Conservation (phyloP, 1,140 invertebrate species). For the Acromyrmex echinatior region DNA sequence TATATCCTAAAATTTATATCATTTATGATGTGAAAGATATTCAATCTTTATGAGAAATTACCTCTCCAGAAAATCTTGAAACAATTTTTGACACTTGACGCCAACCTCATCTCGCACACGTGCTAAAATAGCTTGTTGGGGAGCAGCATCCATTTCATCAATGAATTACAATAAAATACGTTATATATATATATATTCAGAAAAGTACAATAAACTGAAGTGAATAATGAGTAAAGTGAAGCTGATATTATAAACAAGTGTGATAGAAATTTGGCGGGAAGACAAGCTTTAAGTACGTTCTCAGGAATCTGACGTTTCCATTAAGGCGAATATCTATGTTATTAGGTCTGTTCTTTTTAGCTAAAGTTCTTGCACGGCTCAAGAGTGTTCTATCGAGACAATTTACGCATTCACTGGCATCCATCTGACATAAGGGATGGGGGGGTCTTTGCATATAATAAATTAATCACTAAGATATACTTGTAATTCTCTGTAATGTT, state of each 20-base stretch:
- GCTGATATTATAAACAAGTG: background rate
- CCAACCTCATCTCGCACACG: slow-evolving; percentile 95
- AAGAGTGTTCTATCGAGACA: too few species aligned
- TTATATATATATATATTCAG: background rate
- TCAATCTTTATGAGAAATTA: slow-evolving; percentile 68
- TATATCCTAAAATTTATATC: background rate
- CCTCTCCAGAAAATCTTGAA: slow-evolving; percentile 97
- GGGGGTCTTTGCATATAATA: too few species aligned
- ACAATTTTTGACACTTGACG: slow-evolving; percentile 96
- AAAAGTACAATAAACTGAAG: slow-evolving; percentile 29
- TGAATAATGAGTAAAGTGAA: too few species aligned
- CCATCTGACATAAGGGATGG: too few species aligned
- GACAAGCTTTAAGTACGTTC: slow-evolving; percentile 1
- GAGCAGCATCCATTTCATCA: slow-evolving; percentile 65
- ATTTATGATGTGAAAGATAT: background rate
- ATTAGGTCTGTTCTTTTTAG: too few species aligned
- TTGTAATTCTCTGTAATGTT: too few species aligned
- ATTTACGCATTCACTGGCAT: too few species aligned
- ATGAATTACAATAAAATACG: slow-evolving; percentile 47
- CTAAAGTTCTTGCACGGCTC: too few species aligned
- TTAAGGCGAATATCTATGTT: background rate
- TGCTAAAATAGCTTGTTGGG: slow-evolving; percentile 68
- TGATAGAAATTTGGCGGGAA: slow-evolving; percentile 69
- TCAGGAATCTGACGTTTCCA: background rate
- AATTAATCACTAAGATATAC: too few species aligned